phyloP scores from a whole-genome alignment of 2,797 vertebrate species.

The Catostomus latipinnis region DNA sequence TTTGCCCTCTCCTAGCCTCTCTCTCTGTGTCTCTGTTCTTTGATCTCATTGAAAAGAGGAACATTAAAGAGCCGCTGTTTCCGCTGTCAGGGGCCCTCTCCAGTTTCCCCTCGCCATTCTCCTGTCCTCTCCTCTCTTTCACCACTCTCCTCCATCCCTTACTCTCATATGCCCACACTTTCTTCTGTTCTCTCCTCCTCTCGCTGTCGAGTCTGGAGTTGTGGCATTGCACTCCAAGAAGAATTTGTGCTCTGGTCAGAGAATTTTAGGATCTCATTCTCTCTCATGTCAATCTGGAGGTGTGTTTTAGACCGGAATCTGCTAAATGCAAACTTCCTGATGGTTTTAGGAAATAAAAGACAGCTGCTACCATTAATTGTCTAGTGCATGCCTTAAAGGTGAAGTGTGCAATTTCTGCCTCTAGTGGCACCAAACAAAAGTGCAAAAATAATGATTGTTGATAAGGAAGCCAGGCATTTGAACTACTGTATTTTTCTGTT shows the following conservation, averaged over 20 bases:
- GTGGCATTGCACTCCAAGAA: neutral
- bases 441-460: too few species aligned
- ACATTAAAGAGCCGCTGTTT: slow-evolving; percentile 81
- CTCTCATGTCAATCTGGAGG: neutral
- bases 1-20: slow-evolving; percentile 68
- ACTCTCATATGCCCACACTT: slow-evolving; percentile 56
- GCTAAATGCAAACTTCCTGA: slow-evolving; percentile 11
- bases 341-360: slow-evolving; percentile 4
- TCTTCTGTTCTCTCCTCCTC: slow-evolving; percentile 8
- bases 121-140: slow-evolving; percentile 22
- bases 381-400: neutral
- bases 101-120: slow-evolving; percentile 50
- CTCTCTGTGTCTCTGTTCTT: slow-evolving; percentile 70
- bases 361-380: neutral
- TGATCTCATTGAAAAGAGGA: slow-evolving; percentile 79
- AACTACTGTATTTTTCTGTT: too few species aligned
- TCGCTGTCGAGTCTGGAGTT: neutral
- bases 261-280: neutral
- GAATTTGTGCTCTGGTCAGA: slow-evolving; percentile 3
- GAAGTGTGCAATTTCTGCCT: neutral
- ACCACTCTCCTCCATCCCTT: slow-evolving; percentile 56
- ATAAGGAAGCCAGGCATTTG: too few species aligned
- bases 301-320: neutral
- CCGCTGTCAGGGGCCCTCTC: slow-evolving; percentile 75
- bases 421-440: too few species aligned